phyloP scores from a whole-genome alignment of 2,888 invertebrate genomes.

The Acleris laterana region DNA sequence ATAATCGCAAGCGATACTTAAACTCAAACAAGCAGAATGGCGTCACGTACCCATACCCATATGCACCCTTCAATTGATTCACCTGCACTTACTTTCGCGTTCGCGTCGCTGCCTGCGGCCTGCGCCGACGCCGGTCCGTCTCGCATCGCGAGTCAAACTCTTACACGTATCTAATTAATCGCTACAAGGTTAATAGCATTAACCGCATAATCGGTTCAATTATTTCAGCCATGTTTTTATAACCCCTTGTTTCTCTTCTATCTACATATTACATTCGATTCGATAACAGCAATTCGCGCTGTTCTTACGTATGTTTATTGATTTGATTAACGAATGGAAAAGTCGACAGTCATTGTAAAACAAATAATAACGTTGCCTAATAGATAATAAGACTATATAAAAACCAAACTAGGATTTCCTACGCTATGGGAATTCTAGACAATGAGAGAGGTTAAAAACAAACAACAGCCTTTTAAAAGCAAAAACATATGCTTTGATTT shows the following conservation, averaged over 20 bases:
- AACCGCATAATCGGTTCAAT: conserved; percentile 23
- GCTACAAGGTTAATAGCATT: conserved; percentile 29
- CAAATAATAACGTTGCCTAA: background rate
- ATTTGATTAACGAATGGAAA: too few species aligned
- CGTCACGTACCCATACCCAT: too few species aligned
- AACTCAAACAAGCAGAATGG: too few species aligned
- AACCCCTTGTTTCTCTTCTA: conserved; percentile 8
- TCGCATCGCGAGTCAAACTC: conserved; percentile 14
- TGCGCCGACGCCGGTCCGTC: conserved; percentile 12
- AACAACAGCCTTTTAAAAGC: background rate
- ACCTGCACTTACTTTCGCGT: background rate
- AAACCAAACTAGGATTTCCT: conserved; percentile 39
- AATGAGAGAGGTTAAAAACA: conserved; percentile 30
- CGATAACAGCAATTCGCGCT: too few species aligned
- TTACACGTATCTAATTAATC: conserved; percentile 23
- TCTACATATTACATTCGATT: too few species aligned
- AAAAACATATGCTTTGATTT: background rate
- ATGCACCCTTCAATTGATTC: too few species aligned
- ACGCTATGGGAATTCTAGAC: conserved; percentile 22
- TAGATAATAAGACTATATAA: conserved; percentile 25
- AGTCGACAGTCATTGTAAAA: background rate
- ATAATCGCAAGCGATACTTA: too few species aligned
- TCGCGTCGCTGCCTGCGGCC: conserved; percentile 4
- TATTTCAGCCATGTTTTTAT: conserved; percentile 17
- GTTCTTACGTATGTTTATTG: too few species aligned